Evolutionary conservation across 1,140 invertebrate genomes (phyloP), one percentile per base, ranked within the genome.

Genomic region (Polypedilum pembai): DNA sequence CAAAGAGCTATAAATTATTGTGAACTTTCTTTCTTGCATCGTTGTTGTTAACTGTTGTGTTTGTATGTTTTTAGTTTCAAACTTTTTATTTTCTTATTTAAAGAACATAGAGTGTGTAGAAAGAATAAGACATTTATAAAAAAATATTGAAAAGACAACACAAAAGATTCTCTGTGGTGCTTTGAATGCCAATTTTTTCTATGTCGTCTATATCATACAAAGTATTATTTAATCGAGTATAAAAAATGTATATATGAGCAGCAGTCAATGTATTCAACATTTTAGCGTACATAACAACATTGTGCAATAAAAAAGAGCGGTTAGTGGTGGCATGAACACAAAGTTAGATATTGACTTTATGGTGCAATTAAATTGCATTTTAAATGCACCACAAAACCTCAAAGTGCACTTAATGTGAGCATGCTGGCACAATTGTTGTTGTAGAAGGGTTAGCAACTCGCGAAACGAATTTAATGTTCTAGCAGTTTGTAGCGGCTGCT

Each of bases 331-430:
- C 45, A 56, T 56, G 12, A 56, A 56, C 45, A 56, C 12, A 45
- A 56, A 56, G 45, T 3, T n/a, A 21, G 65, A 8, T 15, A 56
- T 56, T 56, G 45, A 56, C 45, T 56, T 56, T 56, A 56, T 69
- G 18, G 65, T 18, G 65, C 65, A 69, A 69, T 69, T 69, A 69
- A 69, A 69, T 20, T 69, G 20, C 65, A 69, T 69, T 69, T 69
- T 69, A 20, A 56, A 21, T 69, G 65, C 17, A 69, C 65, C 20
- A 20, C 20, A 69, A 69, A 69, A 56, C 45, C 45, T 56, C 45
- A 56, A 56, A 56, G 45, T 56, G 45, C 45, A 56, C 10, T 56
- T n/a, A 56, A 56, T 56, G n/a, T 45, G 41, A 45, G 41, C 41
- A 45, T 45, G 41, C 45, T 56, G 45, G 12, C 45, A n/a, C 45